Evolutionary conservation across 2,113 vertebrate genomes (phyloP).

Genomic region (Sapajus apella): DNA sequence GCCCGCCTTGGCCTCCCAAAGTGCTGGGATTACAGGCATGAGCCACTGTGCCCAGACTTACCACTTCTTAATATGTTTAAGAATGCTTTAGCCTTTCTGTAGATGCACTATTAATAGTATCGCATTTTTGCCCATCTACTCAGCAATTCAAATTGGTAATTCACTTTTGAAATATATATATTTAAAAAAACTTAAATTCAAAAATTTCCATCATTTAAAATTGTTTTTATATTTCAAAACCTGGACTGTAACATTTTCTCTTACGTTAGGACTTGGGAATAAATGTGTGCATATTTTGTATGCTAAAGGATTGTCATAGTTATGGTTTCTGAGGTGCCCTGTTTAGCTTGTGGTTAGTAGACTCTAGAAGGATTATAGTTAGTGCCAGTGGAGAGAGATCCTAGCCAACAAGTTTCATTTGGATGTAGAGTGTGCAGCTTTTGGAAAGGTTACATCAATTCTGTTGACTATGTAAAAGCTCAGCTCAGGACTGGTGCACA

Average conservation of each 20-base stretch:
- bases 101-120: neutral
- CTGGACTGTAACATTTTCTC: neutral
- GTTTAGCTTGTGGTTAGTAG: slow-evolving; percentile 66
- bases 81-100: neutral
- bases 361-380: slow-evolving; percentile 48
- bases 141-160: neutral
- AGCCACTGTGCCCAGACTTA: neutral
- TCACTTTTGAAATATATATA: slow-evolving; percentile 5
- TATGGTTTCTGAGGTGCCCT: slow-evolving; percentile 52
- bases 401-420: slow-evolving; percentile 33
- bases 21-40: too few relatives aligned
- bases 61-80: neutral
- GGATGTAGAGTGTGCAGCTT: neutral
- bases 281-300: neutral
- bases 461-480: neutral
- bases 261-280: slow-evolving; percentile 35
- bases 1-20: too few relatives aligned
- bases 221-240: slow-evolving; percentile 38
- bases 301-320: slow-evolving; percentile 12
- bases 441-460: slow-evolving; percentile 23
- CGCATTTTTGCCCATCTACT: neutral
- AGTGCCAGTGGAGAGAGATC: slow-evolving; percentile 28
- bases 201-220: neutral
- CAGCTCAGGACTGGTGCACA: neutral
- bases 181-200: neutral